Conservation (phyloP, 2,113 vertebrate genomes). For the Crotalus horridus region DNA sequence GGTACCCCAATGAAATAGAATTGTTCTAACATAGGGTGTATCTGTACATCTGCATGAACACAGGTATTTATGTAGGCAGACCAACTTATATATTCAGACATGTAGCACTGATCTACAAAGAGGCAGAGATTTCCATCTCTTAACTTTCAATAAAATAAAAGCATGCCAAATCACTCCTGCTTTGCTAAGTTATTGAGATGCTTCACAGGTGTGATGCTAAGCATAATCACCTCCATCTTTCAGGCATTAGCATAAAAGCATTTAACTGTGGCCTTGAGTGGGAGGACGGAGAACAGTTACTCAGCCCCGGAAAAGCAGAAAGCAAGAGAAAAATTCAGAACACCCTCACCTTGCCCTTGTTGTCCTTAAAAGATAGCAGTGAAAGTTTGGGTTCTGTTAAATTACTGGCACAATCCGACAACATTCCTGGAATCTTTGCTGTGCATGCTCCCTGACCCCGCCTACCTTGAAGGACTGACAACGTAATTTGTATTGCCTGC, state of each 20-base stretch:
- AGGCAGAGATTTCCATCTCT: neutral
- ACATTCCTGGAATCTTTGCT: neutral
- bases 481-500: neutral
- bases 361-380: neutral
- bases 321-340: neutral
- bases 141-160: slow-evolving; percentile 22
- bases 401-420: neutral
- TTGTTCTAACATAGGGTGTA: slow-evolving; percentile 13
- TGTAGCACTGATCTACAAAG: neutral
- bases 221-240: neutral
- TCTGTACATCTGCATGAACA: neutral
- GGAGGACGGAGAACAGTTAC: neutral
- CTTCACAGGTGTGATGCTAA: neutral
- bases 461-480: neutral
- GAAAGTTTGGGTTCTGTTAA: neutral
- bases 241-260: neutral
- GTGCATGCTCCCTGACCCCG: neutral
- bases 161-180: neutral
- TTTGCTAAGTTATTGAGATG: neutral
- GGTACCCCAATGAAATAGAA: slow-evolving; percentile 10
- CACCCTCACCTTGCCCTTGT: neutral
- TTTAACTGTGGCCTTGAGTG: neutral
- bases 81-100: neutral
- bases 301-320: neutral
- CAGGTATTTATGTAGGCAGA: neutral